Evolutionary conservation across 2,888 invertebrate genomes (phyloP).

Genomic region (Heteromurus nitidus): DNA sequence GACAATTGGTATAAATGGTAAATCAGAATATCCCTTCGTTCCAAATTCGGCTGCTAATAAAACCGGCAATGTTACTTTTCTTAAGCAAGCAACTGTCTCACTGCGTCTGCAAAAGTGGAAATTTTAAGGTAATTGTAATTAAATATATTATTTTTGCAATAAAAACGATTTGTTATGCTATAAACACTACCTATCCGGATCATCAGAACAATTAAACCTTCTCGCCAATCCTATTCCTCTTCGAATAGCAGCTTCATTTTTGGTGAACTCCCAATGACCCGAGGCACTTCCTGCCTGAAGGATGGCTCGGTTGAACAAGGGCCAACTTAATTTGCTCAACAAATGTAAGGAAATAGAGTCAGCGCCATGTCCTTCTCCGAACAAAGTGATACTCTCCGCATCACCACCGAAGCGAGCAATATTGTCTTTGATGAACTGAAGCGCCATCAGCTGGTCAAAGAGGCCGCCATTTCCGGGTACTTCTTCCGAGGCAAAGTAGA

Average conservation of each 20-base stretch:
- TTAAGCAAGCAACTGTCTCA: conserved; percentile 83
- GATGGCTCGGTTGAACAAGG: conserved; percentile 89
- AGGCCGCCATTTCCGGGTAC: conserved; percentile 92
- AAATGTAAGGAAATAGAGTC: conserved; percentile 93
- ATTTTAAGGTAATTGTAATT: not conserved
- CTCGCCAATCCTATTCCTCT: conserved; percentile 86
- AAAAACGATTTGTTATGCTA: too few relatives aligned
- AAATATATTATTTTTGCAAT: too few relatives aligned
- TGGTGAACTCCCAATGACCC: conserved; percentile 93
- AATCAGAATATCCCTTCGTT: conserved; percentile 89
- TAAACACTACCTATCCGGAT: conserved; percentile 72
- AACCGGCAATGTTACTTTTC: conserved; percentile 83
- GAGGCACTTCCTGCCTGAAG: conserved; percentile 95
- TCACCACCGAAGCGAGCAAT: conserved; percentile 92
- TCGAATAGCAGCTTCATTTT: conserved; percentile 83
- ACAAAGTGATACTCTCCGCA: conserved; percentile 90
- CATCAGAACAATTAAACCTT: conserved; percentile 87
- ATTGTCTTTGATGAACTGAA: conserved; percentile 91
- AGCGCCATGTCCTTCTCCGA: conserved; percentile 97
- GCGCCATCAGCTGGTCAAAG: conserved; percentile 95
- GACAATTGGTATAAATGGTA: conserved; percentile 94
- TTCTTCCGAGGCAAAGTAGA: conserved; percentile 90
- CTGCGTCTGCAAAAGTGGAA: conserved; percentile 67
- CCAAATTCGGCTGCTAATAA: conserved; percentile 90
- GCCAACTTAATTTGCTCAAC: conserved; percentile 85